Evolutionary conservation across 92 coral and sea anemone species (phyloP).

Genomic region (Siderastrea radians): DNA sequence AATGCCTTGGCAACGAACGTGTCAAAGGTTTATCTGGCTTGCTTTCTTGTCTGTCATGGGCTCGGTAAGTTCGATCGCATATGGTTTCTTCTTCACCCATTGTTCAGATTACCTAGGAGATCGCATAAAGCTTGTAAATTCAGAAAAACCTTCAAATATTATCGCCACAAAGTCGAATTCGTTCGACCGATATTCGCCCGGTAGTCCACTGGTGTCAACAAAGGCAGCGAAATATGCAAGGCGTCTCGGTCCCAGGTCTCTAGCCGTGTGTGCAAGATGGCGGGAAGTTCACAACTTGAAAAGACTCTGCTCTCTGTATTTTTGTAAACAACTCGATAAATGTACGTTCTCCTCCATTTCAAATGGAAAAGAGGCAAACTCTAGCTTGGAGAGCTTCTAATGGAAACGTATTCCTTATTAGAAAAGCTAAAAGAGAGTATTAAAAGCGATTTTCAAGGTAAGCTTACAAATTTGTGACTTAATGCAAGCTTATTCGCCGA

Average conservation of each 20-base stretch:
- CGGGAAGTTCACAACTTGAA: conserved; percentile 27
- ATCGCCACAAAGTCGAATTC: too few relatives aligned
- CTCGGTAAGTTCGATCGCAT: conserved; percentile 83
- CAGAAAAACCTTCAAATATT: not conserved
- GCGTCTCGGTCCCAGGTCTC: conserved; percentile 24
- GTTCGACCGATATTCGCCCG: too few relatives aligned
- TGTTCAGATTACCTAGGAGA: not conserved
- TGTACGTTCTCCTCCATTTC: not conserved
- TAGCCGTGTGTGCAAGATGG: conserved; percentile 35
- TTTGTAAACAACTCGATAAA: not conserved
- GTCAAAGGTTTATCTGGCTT: conserved; percentile 65
- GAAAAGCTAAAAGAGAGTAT: conserved; percentile 55
- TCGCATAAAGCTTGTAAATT: not conserved
- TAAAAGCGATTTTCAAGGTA: conserved; percentile 49
- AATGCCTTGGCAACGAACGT: conserved; percentile 83
- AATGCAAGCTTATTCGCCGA: too few relatives aligned
- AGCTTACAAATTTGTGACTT: not conserved
- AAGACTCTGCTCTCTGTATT: too few relatives aligned
- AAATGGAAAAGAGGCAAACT: conserved; percentile 43
- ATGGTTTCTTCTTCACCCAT: conserved; percentile 80
- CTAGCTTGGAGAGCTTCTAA: conserved; percentile 40
- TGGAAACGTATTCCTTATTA: conserved; percentile 15
- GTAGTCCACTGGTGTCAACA: not conserved
- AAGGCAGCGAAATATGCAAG: conserved; percentile 9
- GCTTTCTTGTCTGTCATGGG: conserved; percentile 74